Conservation (phyloP, 2,888 invertebrate genomes). For the Metacarcinus magister region DNA sequence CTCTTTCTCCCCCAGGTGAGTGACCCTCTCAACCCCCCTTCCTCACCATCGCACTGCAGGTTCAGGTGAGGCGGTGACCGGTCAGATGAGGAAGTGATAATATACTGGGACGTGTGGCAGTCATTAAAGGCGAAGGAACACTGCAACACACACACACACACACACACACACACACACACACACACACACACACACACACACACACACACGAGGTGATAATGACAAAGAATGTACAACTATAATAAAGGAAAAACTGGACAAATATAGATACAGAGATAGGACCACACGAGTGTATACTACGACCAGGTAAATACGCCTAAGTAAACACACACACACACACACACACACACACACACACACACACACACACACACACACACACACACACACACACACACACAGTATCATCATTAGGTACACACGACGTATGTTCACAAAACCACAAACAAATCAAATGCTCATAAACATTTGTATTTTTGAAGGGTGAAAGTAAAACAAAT, state of each 20-base stretch:
- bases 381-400: constrained; percentile 15
- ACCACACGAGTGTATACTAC: too few relatives aligned
- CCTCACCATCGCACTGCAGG: neutral
- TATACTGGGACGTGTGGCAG: neutral
- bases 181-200: constrained; percentile 63
- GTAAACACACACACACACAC: constrained; percentile 18
- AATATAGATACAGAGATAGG: too few relatives aligned
- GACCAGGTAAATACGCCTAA: too few relatives aligned
- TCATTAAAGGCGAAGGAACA: neutral
- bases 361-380: constrained; percentile 49
- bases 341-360: constrained; percentile 64
- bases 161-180: constrained; percentile 51
- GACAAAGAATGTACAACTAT: too few relatives aligned
- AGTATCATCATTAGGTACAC: neutral
- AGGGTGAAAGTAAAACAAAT: too few relatives aligned
- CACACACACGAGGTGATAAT: constrained; percentile 40
- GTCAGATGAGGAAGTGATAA: neutral
- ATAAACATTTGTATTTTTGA: too few relatives aligned
- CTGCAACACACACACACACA: constrained; percentile 26
- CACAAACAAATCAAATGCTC: too few relatives aligned
- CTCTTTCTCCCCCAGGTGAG: constrained; percentile 10
- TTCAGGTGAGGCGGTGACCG: neutral
- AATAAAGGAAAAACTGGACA: too few relatives aligned
- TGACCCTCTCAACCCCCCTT: neutral
- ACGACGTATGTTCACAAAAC: too few relatives aligned